Conservation (phyloP, 2,888 invertebrate species). For the Ellobium chinense region DNA sequence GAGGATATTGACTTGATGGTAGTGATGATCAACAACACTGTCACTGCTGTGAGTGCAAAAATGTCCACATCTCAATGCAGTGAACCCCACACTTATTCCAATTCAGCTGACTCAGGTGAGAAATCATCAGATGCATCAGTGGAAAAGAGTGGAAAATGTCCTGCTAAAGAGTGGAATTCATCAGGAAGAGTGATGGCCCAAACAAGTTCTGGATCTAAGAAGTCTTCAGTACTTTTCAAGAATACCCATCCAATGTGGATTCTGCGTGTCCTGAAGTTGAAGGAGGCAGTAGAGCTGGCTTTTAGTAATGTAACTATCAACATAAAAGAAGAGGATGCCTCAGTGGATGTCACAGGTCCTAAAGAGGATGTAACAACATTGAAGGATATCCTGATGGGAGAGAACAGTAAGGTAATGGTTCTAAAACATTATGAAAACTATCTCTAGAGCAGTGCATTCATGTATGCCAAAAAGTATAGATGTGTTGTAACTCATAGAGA, state of each 20-base stretch:
- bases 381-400: background rate
- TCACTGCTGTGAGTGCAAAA: too few relatives aligned
- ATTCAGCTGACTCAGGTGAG: too few relatives aligned
- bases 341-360: slow-evolving; percentile 3
- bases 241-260: background rate
- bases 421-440: too few relatives aligned
- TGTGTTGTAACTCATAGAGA: too few relatives aligned
- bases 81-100: too few relatives aligned
- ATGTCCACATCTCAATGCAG: too few relatives aligned
- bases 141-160: too few relatives aligned
- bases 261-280: slow-evolving; percentile 7
- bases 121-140: too few relatives aligned
- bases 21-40: background rate
- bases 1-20: background rate
- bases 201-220: background rate
- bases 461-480: too few relatives aligned
- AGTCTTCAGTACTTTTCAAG: background rate
- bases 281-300: background rate
- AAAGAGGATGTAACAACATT: background rate
- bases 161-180: background rate
- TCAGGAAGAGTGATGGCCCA: background rate
- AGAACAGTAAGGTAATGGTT: slow-evolving; percentile 25
- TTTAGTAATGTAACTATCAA: background rate
- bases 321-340: slow-evolving; percentile 1
- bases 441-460: too few relatives aligned